These are phyloP conservation scores for Aphaenogaster rudis DNA, from an alignment of 1,140 invertebrate species.

Conservation along the genomic window DNA sequence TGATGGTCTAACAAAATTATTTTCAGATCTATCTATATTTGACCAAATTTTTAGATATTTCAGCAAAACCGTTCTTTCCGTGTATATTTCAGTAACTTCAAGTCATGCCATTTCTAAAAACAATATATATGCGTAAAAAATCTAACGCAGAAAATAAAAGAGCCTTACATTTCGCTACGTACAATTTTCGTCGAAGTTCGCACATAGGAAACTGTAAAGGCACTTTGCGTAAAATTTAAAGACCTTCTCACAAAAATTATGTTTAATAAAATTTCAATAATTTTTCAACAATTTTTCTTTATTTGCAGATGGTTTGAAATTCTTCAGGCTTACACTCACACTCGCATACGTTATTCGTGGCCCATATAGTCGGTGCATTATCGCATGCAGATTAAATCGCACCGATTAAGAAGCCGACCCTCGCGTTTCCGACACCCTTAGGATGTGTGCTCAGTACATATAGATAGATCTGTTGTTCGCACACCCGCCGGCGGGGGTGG, in stretches of 20 bases:
- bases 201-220: neutral
- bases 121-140: too few species aligned
- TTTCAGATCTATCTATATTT: too few species aligned
- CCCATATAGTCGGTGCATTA: neutral
- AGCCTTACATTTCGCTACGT: neutral
- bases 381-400: constrained; percentile 44
- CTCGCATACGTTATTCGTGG: neutral
- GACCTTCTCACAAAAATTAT: neutral
- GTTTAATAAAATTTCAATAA: constrained; percentile 17
- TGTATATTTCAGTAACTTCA: too few species aligned
- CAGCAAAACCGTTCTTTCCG: too few species aligned
- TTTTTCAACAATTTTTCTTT: neutral
- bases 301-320: neutral
- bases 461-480: constrained; percentile 74
- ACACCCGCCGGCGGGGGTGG: constrained; percentile 71
- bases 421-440: neutral
- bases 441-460: constrained; percentile 46
- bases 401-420: constrained; percentile 14
- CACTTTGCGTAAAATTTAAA: neutral
- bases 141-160: neutral
- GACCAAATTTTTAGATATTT: too few species aligned
- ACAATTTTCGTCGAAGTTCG: too few species aligned
- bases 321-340: too few species aligned
- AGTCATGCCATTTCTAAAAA: too few species aligned
- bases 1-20: too few species aligned